Evolutionary conservation across 2,888 invertebrate genomes (phyloP), one percentile per base, ranked within the genome.

Genomic region (Drosophila anceps): DNA sequence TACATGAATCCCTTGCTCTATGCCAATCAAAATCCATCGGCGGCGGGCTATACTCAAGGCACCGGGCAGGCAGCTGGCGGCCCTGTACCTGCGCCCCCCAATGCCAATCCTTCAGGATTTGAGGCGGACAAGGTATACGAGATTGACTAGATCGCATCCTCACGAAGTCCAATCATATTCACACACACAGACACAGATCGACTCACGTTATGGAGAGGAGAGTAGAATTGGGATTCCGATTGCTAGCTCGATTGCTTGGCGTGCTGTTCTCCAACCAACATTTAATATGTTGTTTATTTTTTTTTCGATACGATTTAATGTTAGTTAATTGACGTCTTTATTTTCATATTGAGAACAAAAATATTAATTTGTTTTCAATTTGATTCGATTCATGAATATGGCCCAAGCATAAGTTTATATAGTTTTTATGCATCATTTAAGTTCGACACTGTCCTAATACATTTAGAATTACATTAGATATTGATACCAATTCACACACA

Each of bases 1-100:
- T 92, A 92, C 58, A 92, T 92, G 91, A 92, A 91, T 88, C 93
- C 93, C 24, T 76, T 92, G 79, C 82, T 92, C 18, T 92, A 91
- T 76, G 88, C 92, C 62, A 92, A 92, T 77, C 92, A 92, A 78
- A 84, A 91, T 74, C 84, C 91, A 10, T 82, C 82, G n/a, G 90
- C 92, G 12, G 89, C 92, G 51, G 91, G 91, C 41, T 91, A 91
- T 57, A 84, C 76, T 59, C 91, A 91, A 69, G 80, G 67, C 41
- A 72, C 77, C 0, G 85, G 79, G 9, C 82, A 61, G 51, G 44
- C 67, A 15, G 35, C 53, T 33, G 74, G 46, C 1, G 60, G 55
- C 9, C 63, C 74, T 54, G 70, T 68, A 27, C 20, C 54, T 59
- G 55, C 48, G 29, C 43, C 59, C n/a, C 27, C 65, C 9, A 60